Base-by-base conservation (phyloP, 2,888 invertebrate species). In the Drosophila infuscata region DNA sequence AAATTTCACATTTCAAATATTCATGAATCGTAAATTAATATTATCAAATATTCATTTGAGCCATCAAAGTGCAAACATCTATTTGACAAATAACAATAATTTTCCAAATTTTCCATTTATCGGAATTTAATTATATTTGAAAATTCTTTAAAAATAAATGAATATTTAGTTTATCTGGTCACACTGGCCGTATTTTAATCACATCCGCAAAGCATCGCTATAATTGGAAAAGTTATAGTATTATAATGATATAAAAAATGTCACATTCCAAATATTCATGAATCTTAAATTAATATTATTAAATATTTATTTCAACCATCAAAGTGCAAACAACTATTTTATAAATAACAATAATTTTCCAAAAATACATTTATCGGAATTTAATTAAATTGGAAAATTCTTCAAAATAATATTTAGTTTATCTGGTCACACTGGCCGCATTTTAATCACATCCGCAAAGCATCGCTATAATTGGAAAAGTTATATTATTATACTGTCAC, bases 171-270 rank as follows among this genome's bases (percentile, higher is more conserved):
- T 17, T 11, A 33, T 20, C 33, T 76, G 74, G 76, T 52, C 76
- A 76, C 81, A 77, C 80, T 77, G 76, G 33, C 53, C 58, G 76
- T 36, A 78, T 61, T 64, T 76, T 53, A 77, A 81, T 80, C 72
- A 64, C 66, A 64, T 74, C 58, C 80, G 66, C 60, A 60, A 49
- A 61, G 60, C 82, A 75, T 76, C 49, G 71, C 58, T 54, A 60
- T 82, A 82, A 81, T 79, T 82, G 79, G 69, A 81, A 25, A 25
- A 25, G 20, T n/a, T n/a, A n/a, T n/a, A 25, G 20, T 25, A 25
- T 25, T 25, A 25, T 25, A 25, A 25, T 25, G 20, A 25, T 25
- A 25, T 25, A 25, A 36, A 4, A 36, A 36, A 6, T 36, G 0
- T 38, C 38, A 17, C 8, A 17, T 38, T 38, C 17, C 3, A 17